Conservation (phyloP, 2,797 vertebrate genomes). For the Myripristis jacobus region DNA sequence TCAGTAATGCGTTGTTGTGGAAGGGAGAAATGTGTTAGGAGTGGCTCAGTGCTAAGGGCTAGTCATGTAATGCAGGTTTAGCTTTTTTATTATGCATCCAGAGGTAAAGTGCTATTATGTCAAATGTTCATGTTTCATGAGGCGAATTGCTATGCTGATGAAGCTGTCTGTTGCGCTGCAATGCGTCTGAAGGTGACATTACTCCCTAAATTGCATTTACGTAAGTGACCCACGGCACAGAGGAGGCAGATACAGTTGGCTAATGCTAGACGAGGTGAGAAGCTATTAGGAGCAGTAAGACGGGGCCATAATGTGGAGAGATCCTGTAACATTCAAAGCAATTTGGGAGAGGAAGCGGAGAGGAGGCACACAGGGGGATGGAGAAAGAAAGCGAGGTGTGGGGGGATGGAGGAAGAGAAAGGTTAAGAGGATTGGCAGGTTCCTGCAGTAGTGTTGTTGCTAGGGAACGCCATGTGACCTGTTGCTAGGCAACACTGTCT, state of each 20-base stretch:
- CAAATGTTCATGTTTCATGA: slow-evolving; percentile 45
- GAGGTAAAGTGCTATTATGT: slow-evolving; percentile 27
- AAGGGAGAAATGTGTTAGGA: slow-evolving; percentile 28
- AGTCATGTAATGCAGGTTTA: slow-evolving; percentile 50
- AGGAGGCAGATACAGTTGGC: slow-evolving; percentile 67
- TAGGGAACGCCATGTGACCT: slow-evolving; percentile 86
- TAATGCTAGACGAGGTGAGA: slow-evolving; percentile 58
- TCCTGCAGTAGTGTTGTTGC: slow-evolving; percentile 86
- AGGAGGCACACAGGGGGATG: slow-evolving; percentile 50
- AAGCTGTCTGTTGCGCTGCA: slow-evolving; percentile 39
- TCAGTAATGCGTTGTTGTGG: slow-evolving; percentile 37
- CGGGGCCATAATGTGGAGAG: slow-evolving; percentile 36
- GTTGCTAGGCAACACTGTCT: slow-evolving; percentile 85
- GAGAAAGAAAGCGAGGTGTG: slow-evolving; percentile 64
- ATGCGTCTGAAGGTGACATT: slow-evolving; percentile 60
- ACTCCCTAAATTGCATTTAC: slow-evolving; percentile 52
- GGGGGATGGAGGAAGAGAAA: slow-evolving; percentile 78
- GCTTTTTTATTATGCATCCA: slow-evolving; percentile 44
- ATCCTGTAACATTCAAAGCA: slow-evolving; percentile 60
- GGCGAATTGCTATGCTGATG: slow-evolving; percentile 43
- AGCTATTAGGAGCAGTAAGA: slow-evolving; percentile 59
- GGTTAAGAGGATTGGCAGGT: slow-evolving; percentile 86
- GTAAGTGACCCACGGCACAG: slow-evolving; percentile 66
- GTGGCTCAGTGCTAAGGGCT: slow-evolving; percentile 27
- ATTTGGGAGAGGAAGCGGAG: slow-evolving; percentile 60